Evolutionary conservation across 1,140 invertebrate genomes (phyloP).

Genomic region (Drosophila fuyamai): DNA sequence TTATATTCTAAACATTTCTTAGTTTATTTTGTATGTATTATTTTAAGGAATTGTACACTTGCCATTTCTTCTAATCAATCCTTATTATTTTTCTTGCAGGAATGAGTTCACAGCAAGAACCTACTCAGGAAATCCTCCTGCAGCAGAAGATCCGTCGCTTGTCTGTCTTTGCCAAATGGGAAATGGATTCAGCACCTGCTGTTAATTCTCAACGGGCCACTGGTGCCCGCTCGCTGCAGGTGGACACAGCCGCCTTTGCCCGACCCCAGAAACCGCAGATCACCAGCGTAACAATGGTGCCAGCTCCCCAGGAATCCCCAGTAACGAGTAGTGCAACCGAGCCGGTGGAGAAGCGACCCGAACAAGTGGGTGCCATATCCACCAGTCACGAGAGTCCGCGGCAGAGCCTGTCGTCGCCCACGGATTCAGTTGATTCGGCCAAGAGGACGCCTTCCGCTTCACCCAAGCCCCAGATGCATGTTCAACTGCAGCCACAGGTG

Average conservation of each 20-base stretch:
- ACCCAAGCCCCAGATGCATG: slow-evolving; percentile 51
- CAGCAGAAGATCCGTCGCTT: slow-evolving; percentile 62
- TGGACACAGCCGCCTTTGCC: slow-evolving; percentile 55
- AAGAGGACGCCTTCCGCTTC: slow-evolving; percentile 59
- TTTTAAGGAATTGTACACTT: too few species aligned
- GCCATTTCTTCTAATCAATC: too few species aligned
- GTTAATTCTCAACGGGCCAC: not conserved
- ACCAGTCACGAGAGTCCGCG: slow-evolving; percentile 82
- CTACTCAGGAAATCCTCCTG: too few species aligned
- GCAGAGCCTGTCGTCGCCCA: slow-evolving; percentile 71
- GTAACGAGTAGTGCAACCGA: slow-evolving; percentile 77
- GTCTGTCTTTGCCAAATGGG: slow-evolving; percentile 65
- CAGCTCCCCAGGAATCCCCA: slow-evolving; percentile 77
- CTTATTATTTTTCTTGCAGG: too few species aligned
- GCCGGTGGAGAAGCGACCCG: slow-evolving; percentile 66
- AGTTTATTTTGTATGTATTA: too few species aligned
- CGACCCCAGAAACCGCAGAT: slow-evolving; percentile 61
- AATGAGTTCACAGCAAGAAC: too few species aligned
- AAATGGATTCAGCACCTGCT: slow-evolving; percentile 35
- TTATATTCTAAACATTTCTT: too few species aligned
- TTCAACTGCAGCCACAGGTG: slow-evolving; percentile 33
- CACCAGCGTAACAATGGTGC: slow-evolving; percentile 59
- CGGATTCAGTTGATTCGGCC: slow-evolving; percentile 67
- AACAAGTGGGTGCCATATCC: slow-evolving; percentile 83
- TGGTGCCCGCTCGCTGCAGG: slow-evolving; percentile 28